Percentiles rank a stretch among this genome's conserved stretches.
phyloP scores from a whole-genome alignment of 2,888 invertebrate species.

The Zaprionus bogoriensis region DNA sequence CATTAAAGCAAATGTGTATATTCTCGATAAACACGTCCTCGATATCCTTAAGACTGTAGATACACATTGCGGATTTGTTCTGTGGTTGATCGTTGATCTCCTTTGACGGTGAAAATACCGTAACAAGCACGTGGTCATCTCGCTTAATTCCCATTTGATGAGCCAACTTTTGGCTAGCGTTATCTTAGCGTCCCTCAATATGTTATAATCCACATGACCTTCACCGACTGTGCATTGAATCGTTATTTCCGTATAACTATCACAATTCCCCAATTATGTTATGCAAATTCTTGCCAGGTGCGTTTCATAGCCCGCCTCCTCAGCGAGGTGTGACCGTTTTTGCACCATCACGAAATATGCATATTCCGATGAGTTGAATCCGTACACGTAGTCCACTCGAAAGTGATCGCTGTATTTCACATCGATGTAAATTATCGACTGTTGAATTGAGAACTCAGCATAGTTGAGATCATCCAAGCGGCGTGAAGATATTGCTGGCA shows the following conservation, averaged over 20 bases:
- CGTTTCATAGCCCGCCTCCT: constrained; percentile 94
- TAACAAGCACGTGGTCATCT: constrained; percentile 92
- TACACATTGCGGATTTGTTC: constrained; percentile 94
- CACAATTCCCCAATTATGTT: constrained; percentile 95
- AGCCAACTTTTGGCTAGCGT: constrained; percentile 92
- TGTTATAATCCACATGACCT: constrained; percentile 88
- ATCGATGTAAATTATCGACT: constrained; percentile 93
- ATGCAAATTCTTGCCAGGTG: constrained; percentile 96
- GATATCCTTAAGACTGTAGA: constrained; percentile 94
- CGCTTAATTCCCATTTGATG: constrained; percentile 90
- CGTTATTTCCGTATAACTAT: constrained; percentile 98
- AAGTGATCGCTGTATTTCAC: constrained; percentile 97
- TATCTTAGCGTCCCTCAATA: constrained; percentile 96
- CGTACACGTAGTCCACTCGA: constrained; percentile 97
- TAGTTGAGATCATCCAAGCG: constrained; percentile 91
- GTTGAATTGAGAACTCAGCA: constrained; percentile 93
- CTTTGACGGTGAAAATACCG: constrained; percentile 94
- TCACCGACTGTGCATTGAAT: constrained; percentile 88
- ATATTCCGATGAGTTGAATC: constrained; percentile 96
- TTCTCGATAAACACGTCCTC: constrained; percentile 97
- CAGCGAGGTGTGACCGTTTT: constrained; percentile 94
- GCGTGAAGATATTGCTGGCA: constrained; percentile 95
- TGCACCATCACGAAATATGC: constrained; percentile 98
- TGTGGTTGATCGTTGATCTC: constrained; percentile 93
- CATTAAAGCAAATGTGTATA: constrained; percentile 98